Base-by-base conservation (phyloP, 2,797 vertebrate species). In the Microhierax caerulescens region DNA sequence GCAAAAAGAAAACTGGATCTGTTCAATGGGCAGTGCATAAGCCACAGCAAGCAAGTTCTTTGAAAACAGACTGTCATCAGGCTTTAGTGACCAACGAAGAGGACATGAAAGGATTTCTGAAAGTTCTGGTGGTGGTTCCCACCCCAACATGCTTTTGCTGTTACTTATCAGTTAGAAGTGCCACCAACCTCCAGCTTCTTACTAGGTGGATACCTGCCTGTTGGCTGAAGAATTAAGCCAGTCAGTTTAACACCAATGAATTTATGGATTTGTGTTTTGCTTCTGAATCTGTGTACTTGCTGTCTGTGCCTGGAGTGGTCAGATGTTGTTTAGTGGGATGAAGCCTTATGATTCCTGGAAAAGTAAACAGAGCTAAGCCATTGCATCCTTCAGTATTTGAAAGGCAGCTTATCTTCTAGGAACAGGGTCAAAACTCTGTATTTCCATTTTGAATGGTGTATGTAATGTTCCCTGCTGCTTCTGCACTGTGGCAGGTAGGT, bases 251-350 rank as follows among this genome's bases (percentile, higher is more conserved):
- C 12, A 32, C 21, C 47, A 87, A 21, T 47, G 69, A n/a, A 77
- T 85, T 78, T 43, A 51, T 2, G 3, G 39, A 67, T 73, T 79
- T 83, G 13, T 59, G 32, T 39, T 82, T 85, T 24, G 30, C 65
- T 87, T 61, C 61, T 7, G 16, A 80, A 56, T 77, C n/a, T 0
- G 0, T 61, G 36, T 0, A 0, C 70, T 84, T 0, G 0, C 41
- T 95, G 57, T 28, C 64, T 72, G 7, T 92, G 79, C 25, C 32
- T 79, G 43, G 24, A 19, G 34, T 65, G 24, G 30, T 87, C 74
- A 28, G 72, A n/a, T 59, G 7, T 72, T 77, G 82, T 87, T 69
- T 82, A 79, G 65, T 43, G 41, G 57, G 15, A 43, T 65, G 54
- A 72, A 69, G 23, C 1, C 0, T 63, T 86, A 2, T 61, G 50